Evolutionary conservation across 2,888 invertebrate species (phyloP), one percentile per base, ranked within the genome.

Genomic region (Chloroclysta siterata): DNA sequence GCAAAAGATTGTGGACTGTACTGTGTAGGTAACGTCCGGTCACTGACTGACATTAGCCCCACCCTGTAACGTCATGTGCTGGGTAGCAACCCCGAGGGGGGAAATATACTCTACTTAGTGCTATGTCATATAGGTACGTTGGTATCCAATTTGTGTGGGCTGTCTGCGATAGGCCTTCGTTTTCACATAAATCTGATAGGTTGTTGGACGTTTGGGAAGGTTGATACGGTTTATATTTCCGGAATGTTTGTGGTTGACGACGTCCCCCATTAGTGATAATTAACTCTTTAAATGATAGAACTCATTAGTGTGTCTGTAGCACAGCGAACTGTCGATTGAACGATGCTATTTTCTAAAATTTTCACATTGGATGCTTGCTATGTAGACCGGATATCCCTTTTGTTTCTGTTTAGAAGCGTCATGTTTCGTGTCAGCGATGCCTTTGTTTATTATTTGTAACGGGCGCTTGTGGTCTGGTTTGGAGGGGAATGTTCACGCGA

Each of bases 371-470:
- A 69, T 75, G 69, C 71, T 46, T 50, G 29, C 22, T 75, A 79
- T 78, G 70, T 74, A 72, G 75, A 82, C 82, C 87, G 89, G 89
- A 90, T 83, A 85, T 85, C 83, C 83, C 76, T 83, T 65, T 84
- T 84, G 84, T 86, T 88, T 87, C 82, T 84, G 80, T 75, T 71
- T 72, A 62, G 75, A 69, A 79, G 80, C 81, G 74, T 84, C 79
- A 83, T 83, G 87, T 85, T 88, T 84, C 85, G 80, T 82, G 83
- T 85, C 84, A 80, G 83, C 77, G 80, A 78, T 75, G 79, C 78
- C 81, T 82, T 81, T 88, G 89, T 90, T 87, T 85, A 84, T 85
- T 87, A 84, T 87, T 85, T 87, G 77, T 84, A 84, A 80, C 84
- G 71, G 72, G 66, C 76, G 73, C 74, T 70, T 76, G 78, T 76